Evolutionary conservation across 2,888 invertebrate genomes (phyloP).

Genomic region (Pandemis cinnamomeana): DNA sequence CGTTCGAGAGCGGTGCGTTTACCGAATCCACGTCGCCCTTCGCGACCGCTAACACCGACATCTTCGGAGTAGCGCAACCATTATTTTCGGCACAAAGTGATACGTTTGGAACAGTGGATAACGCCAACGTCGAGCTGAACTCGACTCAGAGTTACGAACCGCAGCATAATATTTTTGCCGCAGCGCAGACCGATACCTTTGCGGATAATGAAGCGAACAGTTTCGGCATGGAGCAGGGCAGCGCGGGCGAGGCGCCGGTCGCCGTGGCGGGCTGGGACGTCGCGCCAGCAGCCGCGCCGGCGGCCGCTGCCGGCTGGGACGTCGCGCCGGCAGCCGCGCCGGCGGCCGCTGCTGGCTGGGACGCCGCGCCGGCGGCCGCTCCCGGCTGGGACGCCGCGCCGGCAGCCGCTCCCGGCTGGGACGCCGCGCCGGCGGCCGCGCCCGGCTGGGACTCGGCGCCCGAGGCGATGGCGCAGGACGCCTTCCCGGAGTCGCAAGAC

Average conservation of each 20-base stretch:
- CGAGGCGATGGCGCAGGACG: constrained; percentile 65
- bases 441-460: constrained; percentile 59
- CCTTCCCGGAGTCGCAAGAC: constrained; percentile 70
- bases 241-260: constrained; percentile 46
- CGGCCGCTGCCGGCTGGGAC: too few species aligned
- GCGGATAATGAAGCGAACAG: constrained; percentile 44
- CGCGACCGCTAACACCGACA: constrained; percentile 49
- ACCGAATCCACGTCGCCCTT: constrained; percentile 48
- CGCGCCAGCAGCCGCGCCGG: constrained; percentile 46
- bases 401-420: constrained; percentile 43
- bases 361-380: constrained; percentile 49
- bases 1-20: constrained; percentile 62
- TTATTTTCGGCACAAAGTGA: constrained; percentile 50
- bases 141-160: constrained; percentile 39
- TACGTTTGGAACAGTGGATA: constrained; percentile 47
- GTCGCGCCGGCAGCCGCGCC: constrained; percentile 15
- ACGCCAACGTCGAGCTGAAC: constrained; percentile 46
- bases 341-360: too few species aligned
- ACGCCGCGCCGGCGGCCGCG: constrained; percentile 44
- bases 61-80: constrained; percentile 60
- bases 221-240: constrained; percentile 44
- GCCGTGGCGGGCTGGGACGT: constrained; percentile 32
- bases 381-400: constrained; percentile 42
- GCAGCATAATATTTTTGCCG: constrained; percentile 53
- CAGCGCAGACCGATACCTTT: constrained; percentile 46